Evolutionary conservation across 23 tunicate species (phyloP).

Genomic region (Ascidia mentula): DNA sequence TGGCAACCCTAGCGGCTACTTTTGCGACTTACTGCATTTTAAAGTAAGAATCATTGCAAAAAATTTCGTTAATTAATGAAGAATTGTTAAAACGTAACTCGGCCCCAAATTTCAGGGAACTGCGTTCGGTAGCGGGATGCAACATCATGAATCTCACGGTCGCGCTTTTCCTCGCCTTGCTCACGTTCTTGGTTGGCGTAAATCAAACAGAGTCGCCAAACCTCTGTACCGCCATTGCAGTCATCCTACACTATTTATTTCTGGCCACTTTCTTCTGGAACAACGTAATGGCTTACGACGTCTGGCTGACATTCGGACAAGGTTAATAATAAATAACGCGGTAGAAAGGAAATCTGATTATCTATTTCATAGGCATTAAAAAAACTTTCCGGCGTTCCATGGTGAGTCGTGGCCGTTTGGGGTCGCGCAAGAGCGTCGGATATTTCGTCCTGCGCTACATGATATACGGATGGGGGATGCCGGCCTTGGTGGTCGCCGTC

Average conservation of each 20-base stretch:
- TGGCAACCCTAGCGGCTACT: slow-evolving; percentile 44
- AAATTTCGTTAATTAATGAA: background rate
- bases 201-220: slow-evolving; percentile 25
- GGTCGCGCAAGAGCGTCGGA: background rate
- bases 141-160: slow-evolving; percentile 68
- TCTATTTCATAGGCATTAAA: slow-evolving; percentile 54
- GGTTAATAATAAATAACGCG: slow-evolving; percentile 21
- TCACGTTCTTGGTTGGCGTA: slow-evolving; percentile 56
- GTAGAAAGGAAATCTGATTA: background rate
- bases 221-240: slow-evolving; percentile 59
- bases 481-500: slow-evolving; percentile 49
- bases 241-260: slow-evolving; percentile 76
- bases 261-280: slow-evolving; percentile 94
- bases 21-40: slow-evolving; percentile 63
- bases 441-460: slow-evolving; percentile 41
- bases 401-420: slow-evolving; percentile 5
- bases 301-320: slow-evolving; percentile 89
- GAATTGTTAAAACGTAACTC: background rate
- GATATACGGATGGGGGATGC: slow-evolving; percentile 88
- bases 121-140: slow-evolving; percentile 71
- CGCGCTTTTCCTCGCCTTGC: slow-evolving; percentile 61
- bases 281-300: slow-evolving; percentile 91
- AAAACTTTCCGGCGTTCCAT: slow-evolving; percentile 56
- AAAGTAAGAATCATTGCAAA: slow-evolving; percentile 31
- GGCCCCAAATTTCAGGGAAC: slow-evolving; percentile 42